Evolutionary conservation across 2,797 vertebrate species (phyloP).

Genomic region (Neoniphon sammara): DNA sequence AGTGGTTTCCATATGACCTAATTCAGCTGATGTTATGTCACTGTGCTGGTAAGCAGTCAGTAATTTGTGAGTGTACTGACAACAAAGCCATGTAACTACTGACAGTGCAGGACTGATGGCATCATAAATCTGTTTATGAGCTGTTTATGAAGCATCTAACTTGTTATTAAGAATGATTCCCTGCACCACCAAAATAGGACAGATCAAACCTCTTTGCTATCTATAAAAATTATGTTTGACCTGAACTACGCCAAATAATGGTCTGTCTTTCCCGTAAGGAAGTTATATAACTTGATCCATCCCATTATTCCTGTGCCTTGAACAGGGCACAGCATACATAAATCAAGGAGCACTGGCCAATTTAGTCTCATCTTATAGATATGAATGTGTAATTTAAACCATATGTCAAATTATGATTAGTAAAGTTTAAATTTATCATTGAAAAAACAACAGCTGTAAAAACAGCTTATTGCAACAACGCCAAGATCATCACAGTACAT

Average conservation of each 20-base stretch:
- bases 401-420: neutral
- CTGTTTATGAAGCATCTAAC: neutral
- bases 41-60: neutral
- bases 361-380: neutral
- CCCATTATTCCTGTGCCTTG: neutral
- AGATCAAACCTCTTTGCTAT: neutral
- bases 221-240: neutral
- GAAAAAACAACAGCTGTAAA: neutral
- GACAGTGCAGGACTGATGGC: neutral
- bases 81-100: neutral
- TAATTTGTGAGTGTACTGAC: neutral
- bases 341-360: neutral
- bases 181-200: neutral
- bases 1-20: neutral
- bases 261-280: neutral
- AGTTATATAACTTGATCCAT: neutral
- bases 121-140: neutral
- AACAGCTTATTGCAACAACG: slow-evolving; percentile 7
- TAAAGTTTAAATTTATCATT: neutral
- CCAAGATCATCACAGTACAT: slow-evolving; percentile 53
- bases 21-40: slow-evolving; percentile 1
- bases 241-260: neutral
- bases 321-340: neutral
- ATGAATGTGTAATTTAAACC: neutral
- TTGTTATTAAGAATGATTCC: neutral